Percentiles rank a stretch among this genome's conserved stretches.
phyloP scores from a whole-genome alignment of 2,113 vertebrate genomes.

The Scatophagus argus region DNA sequence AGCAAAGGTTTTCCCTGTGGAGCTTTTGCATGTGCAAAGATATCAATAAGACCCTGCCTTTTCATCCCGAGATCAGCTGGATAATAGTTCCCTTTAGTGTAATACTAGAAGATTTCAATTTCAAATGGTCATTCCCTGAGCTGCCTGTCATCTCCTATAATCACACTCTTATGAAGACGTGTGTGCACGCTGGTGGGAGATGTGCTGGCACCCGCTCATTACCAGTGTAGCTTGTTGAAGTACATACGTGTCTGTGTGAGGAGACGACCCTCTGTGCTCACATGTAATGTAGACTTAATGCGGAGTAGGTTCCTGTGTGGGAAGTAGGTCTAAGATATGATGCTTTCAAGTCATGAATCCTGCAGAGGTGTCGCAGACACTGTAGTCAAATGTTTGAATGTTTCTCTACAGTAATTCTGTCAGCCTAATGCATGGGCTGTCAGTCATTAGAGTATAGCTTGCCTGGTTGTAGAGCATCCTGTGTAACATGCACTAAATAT shows the following conservation, averaged over 20 bases:
- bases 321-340: slow-evolving; percentile 25
- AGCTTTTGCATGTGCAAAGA: slow-evolving; percentile 11
- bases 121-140: slow-evolving; percentile 48
- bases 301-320: slow-evolving; percentile 2
- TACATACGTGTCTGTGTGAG: slow-evolving; percentile 20
- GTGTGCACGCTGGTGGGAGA: slow-evolving; percentile 7
- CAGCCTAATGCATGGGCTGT: slow-evolving; percentile 45
- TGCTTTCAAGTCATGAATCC: slow-evolving; percentile 52
- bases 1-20: neutral
- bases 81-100: slow-evolving; percentile 56
- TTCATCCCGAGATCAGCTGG: slow-evolving; percentile 48
- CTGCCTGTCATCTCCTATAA: slow-evolving; percentile 48
- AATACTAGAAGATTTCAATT: slow-evolving; percentile 60
- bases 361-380: slow-evolving; percentile 22
- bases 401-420: slow-evolving; percentile 34
- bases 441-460: slow-evolving; percentile 9
- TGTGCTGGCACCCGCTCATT: slow-evolving; percentile 42
- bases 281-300: slow-evolving; percentile 29
- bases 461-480: neutral
- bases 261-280: neutral
- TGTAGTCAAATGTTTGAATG: slow-evolving; percentile 26
- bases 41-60: slow-evolving; percentile 34
- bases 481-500: neutral
- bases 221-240: slow-evolving; percentile 19
- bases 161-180: slow-evolving; percentile 44